These are phyloP conservation scores for Calameuta pallipes DNA, from an alignment of 2,888 invertebrate genomes.

Conservation along the genomic window DNA sequence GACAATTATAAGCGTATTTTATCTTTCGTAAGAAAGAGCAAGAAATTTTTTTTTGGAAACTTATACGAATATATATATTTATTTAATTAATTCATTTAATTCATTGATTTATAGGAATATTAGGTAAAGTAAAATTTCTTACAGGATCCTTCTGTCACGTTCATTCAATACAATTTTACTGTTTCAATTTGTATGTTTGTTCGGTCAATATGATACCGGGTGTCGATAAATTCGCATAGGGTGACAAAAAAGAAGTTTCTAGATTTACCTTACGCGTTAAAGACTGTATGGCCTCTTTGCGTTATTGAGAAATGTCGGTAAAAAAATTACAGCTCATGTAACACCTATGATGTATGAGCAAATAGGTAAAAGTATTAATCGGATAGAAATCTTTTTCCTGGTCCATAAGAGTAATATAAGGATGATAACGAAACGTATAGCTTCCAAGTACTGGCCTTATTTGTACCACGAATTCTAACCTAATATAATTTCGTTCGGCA, in stretches of 20 bases:
- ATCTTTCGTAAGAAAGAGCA: no score
- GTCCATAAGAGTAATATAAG: not conserved
- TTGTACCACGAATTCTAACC: constrained; percentile 4
- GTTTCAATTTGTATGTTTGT: not conserved
- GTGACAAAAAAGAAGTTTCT: not conserved
- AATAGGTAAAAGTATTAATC: not conserved
- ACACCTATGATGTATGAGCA: not conserved
- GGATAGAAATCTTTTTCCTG: not conserved
- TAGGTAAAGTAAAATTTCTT: not conserved
- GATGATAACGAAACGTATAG: not conserved
- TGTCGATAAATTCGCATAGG: not conserved
- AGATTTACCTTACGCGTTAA: not conserved
- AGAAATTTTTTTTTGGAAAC: no score
- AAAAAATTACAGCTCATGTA: not conserved
- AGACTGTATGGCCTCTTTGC: not conserved
- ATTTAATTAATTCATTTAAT: not conserved
- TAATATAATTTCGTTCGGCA: not conserved
- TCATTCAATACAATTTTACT: not conserved
- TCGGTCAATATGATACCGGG: not conserved
- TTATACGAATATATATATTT: no score
- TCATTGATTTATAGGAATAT: no score
- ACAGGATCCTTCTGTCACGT: not conserved
- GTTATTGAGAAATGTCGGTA: not conserved
- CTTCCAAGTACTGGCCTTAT: not conserved
- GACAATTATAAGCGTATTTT: no score